phyloP scores from a whole-genome alignment of 1,140 invertebrate genomes.

The Aphaenogaster ashmeadi region DNA sequence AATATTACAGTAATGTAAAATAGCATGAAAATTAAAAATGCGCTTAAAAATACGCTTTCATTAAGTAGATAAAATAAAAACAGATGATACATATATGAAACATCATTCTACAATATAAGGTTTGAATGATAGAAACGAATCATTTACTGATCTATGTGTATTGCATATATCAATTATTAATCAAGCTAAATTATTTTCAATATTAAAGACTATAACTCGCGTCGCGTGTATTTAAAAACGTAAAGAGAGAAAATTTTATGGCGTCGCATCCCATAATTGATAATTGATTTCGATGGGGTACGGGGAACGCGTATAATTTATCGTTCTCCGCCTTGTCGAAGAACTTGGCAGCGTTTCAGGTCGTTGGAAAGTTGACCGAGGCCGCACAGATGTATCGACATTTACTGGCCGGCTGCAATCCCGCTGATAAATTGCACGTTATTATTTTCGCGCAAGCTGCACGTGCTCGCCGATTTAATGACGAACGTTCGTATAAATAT shows the following conservation, averaged over 20 bases:
- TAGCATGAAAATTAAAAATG: not conserved
- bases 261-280: constrained; percentile 63
- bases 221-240: constrained; percentile 5
- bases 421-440: constrained; percentile 72
- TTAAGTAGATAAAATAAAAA: constrained; percentile 22
- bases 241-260: constrained; percentile 27
- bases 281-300: constrained; percentile 68
- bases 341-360: constrained; percentile 75
- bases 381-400: constrained; percentile 69
- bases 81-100: not conserved
- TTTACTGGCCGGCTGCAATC: constrained; percentile 67
- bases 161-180: constrained; percentile 11
- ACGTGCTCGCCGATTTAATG: constrained; percentile 60
- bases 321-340: constrained; percentile 62
- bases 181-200: constrained; percentile 17
- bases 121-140: not conserved
- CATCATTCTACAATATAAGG: not conserved
- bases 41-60: not conserved
- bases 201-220: constrained; percentile 15
- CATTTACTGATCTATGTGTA: not conserved
- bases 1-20: constrained; percentile 32
- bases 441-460: constrained; percentile 68
- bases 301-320: constrained; percentile 69
- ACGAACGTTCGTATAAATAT: constrained; percentile 46
- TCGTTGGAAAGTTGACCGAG: constrained; percentile 74